Conservation (phyloP, 2,797 vertebrate genomes). For the Catostomus latipinnis region DNA sequence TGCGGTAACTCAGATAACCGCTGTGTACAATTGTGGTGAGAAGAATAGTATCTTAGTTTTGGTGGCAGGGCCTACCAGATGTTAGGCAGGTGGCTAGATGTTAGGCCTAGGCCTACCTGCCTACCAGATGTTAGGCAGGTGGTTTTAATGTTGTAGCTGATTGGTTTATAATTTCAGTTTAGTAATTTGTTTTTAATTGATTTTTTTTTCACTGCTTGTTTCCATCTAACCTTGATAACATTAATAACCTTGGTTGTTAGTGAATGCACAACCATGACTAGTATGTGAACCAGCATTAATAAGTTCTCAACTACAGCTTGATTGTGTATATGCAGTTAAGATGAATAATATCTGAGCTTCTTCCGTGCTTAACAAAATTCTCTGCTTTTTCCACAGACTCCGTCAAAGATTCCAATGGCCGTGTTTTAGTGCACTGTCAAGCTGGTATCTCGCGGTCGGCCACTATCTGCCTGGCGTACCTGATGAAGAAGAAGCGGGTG, state of each 20-base stretch:
- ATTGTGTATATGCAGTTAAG: neutral
- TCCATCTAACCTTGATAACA: neutral
- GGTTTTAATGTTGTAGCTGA: no score
- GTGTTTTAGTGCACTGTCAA: conserved; percentile 84
- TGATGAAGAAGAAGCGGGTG: conserved; percentile 84
- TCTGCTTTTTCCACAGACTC: conserved; percentile 73
- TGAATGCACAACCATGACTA: neutral
- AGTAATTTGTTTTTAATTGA: no score
- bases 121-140: no score
- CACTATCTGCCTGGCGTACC: conserved; percentile 86
- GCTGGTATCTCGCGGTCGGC: conserved; percentile 85
- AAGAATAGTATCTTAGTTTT: no score
- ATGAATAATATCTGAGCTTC: conserved; percentile 16
- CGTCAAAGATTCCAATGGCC: conserved; percentile 77
- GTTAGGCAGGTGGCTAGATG: no score
- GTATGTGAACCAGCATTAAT: neutral
- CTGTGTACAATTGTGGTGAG: no score
- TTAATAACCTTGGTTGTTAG: neutral
- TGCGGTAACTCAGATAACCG: no score
- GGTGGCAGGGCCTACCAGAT: no score
- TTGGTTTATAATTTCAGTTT: no score
- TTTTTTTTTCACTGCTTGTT: no score
- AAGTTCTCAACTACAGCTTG: neutral
- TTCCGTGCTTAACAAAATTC: neutral
- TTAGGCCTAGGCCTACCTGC: no score